phyloP scores from a whole-genome alignment of 30 jellyfish, hydroid and myxozoan genomes.

The Nemopilema nomurai region DNA sequence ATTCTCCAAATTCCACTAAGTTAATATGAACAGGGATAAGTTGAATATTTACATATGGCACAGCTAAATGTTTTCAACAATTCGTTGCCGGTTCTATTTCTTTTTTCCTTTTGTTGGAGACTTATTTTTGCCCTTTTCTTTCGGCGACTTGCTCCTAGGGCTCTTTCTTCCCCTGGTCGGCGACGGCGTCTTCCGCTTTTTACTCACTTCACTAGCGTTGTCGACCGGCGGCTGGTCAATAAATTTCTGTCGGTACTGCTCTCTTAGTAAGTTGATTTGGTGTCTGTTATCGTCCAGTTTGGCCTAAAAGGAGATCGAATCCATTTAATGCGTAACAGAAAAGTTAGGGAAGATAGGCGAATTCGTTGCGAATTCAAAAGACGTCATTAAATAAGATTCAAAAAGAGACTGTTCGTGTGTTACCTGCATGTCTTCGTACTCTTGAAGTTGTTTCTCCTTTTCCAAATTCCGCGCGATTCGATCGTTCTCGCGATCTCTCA shows the following conservation, averaged over 20 bases:
- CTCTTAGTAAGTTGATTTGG: constrained; percentile 53
- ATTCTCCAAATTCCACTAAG: no score
- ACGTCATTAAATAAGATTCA: background rate
- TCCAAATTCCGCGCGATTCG: constrained; percentile 73
- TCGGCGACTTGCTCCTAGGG: constrained; percentile 74
- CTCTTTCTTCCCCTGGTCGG: constrained; percentile 70
- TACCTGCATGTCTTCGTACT: constrained; percentile 88
- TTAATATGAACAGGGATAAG: background rate
- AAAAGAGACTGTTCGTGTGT: background rate
- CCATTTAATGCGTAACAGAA: no score
- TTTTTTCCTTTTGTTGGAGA: constrained; percentile 73
- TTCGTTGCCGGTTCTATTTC: constrained; percentile 17
- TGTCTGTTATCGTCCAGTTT: constrained; percentile 61
- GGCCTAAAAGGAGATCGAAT: constrained; percentile 36
- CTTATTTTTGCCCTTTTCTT: constrained; percentile 50
- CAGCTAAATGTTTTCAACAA: no score
- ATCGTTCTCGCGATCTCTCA: constrained; percentile 80
- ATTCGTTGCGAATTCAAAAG: background rate
- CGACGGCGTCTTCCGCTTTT: constrained; percentile 76
- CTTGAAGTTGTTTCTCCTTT: constrained; percentile 80
- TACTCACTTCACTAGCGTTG: constrained; percentile 39
- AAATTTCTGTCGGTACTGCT: constrained; percentile 67
- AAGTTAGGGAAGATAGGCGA: background rate
- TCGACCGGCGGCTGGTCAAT: constrained; percentile 70
- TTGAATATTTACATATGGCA: background rate